phyloP scores from a whole-genome alignment of 64 coral and sea anemone species.

The Stylophora pistillata region DNA sequence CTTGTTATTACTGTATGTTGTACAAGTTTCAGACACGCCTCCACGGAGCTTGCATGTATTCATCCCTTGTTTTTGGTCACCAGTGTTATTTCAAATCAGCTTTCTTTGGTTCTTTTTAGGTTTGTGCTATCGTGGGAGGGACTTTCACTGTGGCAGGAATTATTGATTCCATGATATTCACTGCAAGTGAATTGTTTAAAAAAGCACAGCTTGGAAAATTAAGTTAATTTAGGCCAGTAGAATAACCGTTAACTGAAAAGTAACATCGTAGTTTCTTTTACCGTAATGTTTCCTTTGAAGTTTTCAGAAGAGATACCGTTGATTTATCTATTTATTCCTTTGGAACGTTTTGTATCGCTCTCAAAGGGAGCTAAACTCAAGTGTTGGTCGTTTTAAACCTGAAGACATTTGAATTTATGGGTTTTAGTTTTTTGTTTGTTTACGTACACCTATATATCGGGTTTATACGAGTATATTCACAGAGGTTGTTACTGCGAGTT shows the following conservation, averaged over 20 bases:
- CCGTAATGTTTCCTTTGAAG: background rate
- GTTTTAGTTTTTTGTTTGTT: no score
- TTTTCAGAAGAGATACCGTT: background rate
- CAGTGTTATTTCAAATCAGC: background rate
- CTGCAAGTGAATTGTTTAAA: constrained; percentile 88
- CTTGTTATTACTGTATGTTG: no score
- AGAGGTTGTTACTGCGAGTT: no score
- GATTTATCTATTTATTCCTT: background rate
- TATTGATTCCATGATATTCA: constrained; percentile 93
- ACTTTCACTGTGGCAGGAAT: constrained; percentile 98
- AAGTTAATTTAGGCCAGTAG: constrained; percentile 39
- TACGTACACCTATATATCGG: no score
- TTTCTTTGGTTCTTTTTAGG: constrained; percentile 57
- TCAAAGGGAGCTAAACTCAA: background rate
- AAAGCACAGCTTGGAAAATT: constrained; percentile 96
- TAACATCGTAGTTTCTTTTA: background rate
- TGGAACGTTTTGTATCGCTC: background rate
- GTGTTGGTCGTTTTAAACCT: background rate
- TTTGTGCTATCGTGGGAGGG: constrained; percentile 96
- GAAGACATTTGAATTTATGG: no score
- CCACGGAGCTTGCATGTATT: no score
- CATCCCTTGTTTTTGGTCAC: background rate
- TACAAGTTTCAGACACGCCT: no score
- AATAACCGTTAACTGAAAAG: background rate
- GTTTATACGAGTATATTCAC: no score